Percentiles rank a stretch among this genome's conserved stretches.
Evolutionary conservation across 2,797 vertebrate species (phyloP).

Genomic region (Syngnathus rostellatus): DNA sequence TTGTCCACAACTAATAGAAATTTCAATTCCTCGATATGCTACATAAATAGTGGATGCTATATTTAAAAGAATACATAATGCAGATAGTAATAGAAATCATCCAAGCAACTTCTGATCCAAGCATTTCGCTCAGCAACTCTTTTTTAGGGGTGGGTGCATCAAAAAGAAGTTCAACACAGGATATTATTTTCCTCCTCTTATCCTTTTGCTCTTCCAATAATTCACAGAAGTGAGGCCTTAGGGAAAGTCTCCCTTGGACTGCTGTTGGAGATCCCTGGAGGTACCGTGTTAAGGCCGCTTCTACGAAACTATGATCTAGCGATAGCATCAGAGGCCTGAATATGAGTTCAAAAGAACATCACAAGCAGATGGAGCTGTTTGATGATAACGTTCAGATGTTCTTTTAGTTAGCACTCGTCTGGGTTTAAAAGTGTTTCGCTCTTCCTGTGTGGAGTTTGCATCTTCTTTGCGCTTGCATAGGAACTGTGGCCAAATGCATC

Average conservation of each 20-base stretch:
- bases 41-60: not conserved
- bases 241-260: slow-evolving; percentile 4
- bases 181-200: slow-evolving; percentile 2
- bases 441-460: not conserved
- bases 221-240: not conserved
- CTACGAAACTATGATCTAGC: slow-evolving; percentile 2
- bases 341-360: slow-evolving; percentile 2
- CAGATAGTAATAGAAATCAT: not conserved
- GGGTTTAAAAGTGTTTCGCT: not conserved
- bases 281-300: not conserved
- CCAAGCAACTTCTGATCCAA: not conserved
- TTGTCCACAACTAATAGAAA: not conserved
- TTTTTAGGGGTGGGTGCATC: not conserved
- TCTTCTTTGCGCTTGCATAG: not conserved
- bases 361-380: not conserved
- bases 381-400: slow-evolving; percentile 1
- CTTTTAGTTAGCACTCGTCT: not conserved
- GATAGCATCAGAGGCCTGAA: not conserved
- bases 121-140: not conserved
- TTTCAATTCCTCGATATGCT: not conserved
- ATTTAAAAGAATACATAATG: not conserved
- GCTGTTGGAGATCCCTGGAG: slow-evolving; percentile 1
- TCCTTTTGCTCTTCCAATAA: slow-evolving; percentile 4
- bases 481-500: not conserved
- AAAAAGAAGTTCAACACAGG: slow-evolving; percentile 5